A percentile compares a stretch with the other conserved stretches of the same genome.
phyloP scores from a whole-genome alignment of 2,797 vertebrate genomes.

The Centropyge bicolor region DNA sequence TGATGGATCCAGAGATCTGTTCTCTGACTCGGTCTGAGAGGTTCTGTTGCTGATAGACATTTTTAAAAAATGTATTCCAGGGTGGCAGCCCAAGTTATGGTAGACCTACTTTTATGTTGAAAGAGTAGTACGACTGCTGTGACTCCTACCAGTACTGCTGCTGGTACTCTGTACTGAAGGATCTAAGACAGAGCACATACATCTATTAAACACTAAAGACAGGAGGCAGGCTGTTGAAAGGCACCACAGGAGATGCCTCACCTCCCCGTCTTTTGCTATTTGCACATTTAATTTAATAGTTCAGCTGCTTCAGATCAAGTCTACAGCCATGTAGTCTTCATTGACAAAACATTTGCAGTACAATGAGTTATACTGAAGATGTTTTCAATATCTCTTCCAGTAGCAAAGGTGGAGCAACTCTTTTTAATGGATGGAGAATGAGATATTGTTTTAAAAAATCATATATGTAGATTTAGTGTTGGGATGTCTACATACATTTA shows the following conservation, averaged over 20 bases:
- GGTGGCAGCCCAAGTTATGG: not conserved
- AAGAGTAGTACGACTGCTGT: not conserved
- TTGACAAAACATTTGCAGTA: not conserved
- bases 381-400: not conserved
- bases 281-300: not conserved
- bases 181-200: not conserved
- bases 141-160: too few species aligned
- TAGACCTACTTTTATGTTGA: not conserved
- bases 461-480: not conserved
- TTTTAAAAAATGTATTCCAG: too few species aligned
- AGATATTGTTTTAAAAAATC: too few species aligned
- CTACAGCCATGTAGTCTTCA: not conserved
- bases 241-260: not conserved
- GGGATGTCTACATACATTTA: not conserved
- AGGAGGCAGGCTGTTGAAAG: constrained; percentile 1
- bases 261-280: not conserved
- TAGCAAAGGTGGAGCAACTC: not conserved
- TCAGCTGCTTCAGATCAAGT: not conserved
- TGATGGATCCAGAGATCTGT: constrained; percentile 81
- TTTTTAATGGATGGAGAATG: not conserved
- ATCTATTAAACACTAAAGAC: constrained; percentile 3
- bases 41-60: not conserved
- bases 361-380: not conserved
- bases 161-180: not conserved
- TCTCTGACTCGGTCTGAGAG: constrained; percentile 71